phyloP scores from a whole-genome alignment of 2,113 vertebrate species.

The Formicarius rufipectus region DNA sequence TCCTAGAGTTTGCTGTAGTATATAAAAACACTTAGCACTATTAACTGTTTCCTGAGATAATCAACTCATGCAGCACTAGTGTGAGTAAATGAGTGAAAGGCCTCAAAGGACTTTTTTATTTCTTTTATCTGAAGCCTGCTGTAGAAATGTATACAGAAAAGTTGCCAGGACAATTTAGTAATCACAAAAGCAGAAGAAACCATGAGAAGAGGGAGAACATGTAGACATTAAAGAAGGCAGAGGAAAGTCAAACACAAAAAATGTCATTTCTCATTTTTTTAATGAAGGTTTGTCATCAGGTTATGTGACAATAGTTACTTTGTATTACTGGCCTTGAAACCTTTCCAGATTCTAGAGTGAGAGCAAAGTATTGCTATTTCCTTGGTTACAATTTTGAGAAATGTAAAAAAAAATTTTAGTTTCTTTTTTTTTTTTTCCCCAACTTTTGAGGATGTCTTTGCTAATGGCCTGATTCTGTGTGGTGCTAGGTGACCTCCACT shows the following conservation, averaged over 20 bases:
- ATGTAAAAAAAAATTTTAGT: background rate
- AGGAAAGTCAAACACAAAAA: background rate
- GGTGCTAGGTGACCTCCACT: background rate
- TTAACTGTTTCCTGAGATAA: conserved; percentile 38
- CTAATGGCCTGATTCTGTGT: background rate
- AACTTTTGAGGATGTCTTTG: background rate
- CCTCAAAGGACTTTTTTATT: background rate
- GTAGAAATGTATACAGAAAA: background rate
- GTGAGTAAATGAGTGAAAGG: background rate
- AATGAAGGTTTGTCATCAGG: background rate
- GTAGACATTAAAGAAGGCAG: background rate
- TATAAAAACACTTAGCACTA: conserved; percentile 6
- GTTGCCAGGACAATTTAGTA: background rate
- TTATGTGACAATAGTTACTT: background rate
- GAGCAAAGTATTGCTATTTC: background rate
- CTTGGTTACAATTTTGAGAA: background rate
- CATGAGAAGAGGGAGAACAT: background rate
- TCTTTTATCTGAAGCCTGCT: background rate
- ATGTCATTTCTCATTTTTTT: background rate
- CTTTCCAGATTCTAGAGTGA: background rate
- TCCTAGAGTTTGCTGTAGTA: background rate
- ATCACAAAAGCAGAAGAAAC: background rate
- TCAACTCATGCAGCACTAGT: background rate
- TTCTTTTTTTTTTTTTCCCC: background rate
- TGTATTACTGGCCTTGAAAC: background rate